Evolutionary conservation across 2,113 vertebrate genomes (phyloP).

Genomic region (Aepyceros melampus): DNA sequence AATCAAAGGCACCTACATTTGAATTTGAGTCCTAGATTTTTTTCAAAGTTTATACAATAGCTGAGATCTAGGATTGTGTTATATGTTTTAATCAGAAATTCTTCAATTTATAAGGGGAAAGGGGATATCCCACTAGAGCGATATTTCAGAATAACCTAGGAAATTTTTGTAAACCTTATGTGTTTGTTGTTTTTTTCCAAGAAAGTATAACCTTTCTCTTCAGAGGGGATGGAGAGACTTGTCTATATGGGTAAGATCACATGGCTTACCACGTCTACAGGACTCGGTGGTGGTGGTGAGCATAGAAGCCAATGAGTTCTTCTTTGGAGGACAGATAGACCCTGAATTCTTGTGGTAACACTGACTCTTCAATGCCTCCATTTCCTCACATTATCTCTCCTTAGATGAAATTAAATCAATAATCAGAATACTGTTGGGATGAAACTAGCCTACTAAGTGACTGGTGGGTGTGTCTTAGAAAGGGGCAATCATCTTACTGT

Average conservation of each 20-base stretch:
- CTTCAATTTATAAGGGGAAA: not conserved
- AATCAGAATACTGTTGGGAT: not conserved
- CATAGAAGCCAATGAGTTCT: not conserved
- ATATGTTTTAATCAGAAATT: not conserved
- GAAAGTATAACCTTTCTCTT: not conserved
- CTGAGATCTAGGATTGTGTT: not conserved
- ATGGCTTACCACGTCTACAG: not conserved
- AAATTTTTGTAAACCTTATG: not conserved
- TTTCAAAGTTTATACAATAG: not conserved
- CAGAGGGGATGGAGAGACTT: not conserved
- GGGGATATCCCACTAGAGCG: not conserved
- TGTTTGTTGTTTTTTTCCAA: not conserved
- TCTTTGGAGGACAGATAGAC: not conserved
- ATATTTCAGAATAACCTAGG: not conserved
- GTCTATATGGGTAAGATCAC: not conserved
- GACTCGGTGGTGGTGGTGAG: not conserved
- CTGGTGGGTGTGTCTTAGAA: not conserved
- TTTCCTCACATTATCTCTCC: not conserved
- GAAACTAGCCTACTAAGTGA: not conserved
- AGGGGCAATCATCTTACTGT: not conserved
- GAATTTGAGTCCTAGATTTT: not conserved
- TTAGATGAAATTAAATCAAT: not conserved
- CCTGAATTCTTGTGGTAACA: not conserved
- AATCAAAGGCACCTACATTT: not conserved
- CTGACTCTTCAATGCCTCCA: not conserved